Conservation (phyloP, 2,113 vertebrate genomes). For the Pelecanus crispus region DNA sequence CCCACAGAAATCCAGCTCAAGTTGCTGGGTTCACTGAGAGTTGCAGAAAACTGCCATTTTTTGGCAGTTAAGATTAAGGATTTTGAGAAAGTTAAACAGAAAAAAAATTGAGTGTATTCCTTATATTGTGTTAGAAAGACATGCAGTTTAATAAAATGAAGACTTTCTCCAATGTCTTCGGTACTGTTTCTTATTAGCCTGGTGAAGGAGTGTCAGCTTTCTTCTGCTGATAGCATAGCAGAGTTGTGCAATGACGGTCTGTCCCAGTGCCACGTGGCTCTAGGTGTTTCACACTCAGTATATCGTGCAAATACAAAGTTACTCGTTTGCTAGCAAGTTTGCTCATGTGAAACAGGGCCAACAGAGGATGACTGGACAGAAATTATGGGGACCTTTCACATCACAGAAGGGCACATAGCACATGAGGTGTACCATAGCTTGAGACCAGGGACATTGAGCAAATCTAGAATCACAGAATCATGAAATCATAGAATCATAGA, state of each 20-base stretch:
- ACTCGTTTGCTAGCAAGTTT: constrained; percentile 1
- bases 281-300: not conserved
- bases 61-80: not conserved
- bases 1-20: not conserved
- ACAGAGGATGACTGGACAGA: not conserved
- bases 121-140: not conserved
- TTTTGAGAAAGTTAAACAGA: not conserved
- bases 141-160: not conserved
- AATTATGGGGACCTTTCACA: not conserved
- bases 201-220: not conserved
- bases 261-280: not conserved
- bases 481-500: no score
- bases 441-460: not conserved
- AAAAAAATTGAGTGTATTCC: not conserved
- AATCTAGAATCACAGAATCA: not conserved
- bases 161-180: not conserved
- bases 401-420: not conserved
- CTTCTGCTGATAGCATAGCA: not conserved
- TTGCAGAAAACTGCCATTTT: not conserved
- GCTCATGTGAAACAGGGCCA: not conserved
- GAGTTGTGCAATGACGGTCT: not conserved
- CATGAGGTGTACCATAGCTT: not conserved
- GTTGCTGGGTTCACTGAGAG: not conserved
- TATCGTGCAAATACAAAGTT: not conserved
- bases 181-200: not conserved